Evolutionary conservation across 2,888 invertebrate genomes (phyloP), one percentile per base, ranked within the genome.

Genomic region (Isoperla grammatica): DNA sequence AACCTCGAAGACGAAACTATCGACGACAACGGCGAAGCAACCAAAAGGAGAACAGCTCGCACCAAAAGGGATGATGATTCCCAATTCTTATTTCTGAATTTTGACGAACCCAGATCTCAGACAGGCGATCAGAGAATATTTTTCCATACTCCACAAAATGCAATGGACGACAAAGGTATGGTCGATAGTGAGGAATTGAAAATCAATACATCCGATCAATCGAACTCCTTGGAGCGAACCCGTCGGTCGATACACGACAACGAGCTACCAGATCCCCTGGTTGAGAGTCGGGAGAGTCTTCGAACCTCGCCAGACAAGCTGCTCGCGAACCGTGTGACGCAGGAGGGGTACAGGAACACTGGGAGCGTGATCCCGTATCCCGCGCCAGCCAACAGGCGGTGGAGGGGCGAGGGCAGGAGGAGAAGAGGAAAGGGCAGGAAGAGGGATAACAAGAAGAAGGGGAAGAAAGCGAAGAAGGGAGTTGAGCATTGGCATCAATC

Each of bases 221-320:
- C 8, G 29, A 29, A 29, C 8, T 29, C 29, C 29, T 29, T 29
- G 29, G 29, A 29, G 29, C 29, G 29, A 29, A 29, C 29, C 8
- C 29, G 29, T 29, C 37, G 65, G 11, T 65, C 65, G 15, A 61
- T 65, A 37, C 17, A 49, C 37, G 65, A 65, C 50, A 65, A 65
- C 53, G 65, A 65, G 59, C 55, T 65, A 17, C 65, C 65, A 1
- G 63, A 62, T 17, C 49, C 45, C 8, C 43, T 54, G 15, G 15
- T 45, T 11, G 49, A 12, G 13, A 42, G 45, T 8, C 40, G 42
- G n/a, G 56, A 22, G 4, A 54, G 50, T 29, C 57, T 50, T 15
- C 42, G 23, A 45, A 58, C 29, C 2, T 55, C 56, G 13, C 61
- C 61, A 19, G 54, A 45, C 29, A 40, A 19, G 17, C 46, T 59